Conservation (phyloP, 2,113 vertebrate genomes). For the Chroicocephalus ridibundus region DNA sequence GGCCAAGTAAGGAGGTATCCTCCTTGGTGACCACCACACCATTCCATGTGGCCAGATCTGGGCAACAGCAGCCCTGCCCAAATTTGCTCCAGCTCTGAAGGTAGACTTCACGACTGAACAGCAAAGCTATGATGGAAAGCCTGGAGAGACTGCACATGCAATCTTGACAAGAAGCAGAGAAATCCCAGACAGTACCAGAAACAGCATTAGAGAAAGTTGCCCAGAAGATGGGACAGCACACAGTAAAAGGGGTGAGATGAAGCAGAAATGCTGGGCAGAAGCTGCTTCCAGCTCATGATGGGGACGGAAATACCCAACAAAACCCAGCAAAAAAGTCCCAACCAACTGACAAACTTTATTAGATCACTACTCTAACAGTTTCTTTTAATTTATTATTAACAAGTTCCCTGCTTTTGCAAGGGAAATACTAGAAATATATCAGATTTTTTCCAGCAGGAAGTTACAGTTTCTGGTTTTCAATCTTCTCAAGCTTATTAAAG, state of each 20-base stretch:
- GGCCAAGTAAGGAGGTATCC: background rate
- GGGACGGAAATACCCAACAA: background rate
- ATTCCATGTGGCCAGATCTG: fast-evolving
- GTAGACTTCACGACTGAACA: fast-evolving
- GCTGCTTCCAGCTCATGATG: background rate
- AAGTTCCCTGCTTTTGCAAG: background rate
- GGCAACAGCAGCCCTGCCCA: background rate
- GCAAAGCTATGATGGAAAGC: background rate
- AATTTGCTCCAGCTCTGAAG: background rate
- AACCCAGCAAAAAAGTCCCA: background rate
- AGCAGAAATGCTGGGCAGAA: background rate
- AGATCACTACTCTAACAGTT: background rate
- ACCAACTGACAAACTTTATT: background rate
- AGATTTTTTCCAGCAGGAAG: background rate
- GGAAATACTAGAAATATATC: background rate
- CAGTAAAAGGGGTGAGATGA: background rate
- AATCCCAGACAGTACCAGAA: background rate
- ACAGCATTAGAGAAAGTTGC: background rate
- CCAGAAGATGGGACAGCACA: background rate
- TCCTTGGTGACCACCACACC: background rate
- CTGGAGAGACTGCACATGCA: fast-evolving
- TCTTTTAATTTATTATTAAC: background rate
- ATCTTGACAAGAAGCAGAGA: background rate
- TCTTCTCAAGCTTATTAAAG: background rate
- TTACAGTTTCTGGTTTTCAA: background rate